Base-by-base conservation (phyloP, 2,113 vertebrate species). In the Strix aluco region DNA sequence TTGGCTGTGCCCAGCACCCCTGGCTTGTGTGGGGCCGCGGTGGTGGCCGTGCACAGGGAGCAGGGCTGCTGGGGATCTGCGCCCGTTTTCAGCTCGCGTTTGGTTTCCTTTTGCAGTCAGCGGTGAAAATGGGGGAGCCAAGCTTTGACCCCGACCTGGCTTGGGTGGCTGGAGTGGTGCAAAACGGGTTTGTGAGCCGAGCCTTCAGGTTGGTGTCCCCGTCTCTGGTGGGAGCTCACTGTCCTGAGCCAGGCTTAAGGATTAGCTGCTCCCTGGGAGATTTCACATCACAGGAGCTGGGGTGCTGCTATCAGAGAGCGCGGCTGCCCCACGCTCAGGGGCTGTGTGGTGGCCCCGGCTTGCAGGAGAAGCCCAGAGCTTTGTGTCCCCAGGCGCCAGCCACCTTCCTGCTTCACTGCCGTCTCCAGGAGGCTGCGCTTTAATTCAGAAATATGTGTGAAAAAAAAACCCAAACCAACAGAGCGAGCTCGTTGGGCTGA, bases 221-320 rank as follows among this genome's bases (percentile, higher is more conserved):
- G 1, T 38, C 23, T 10, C n/a, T 0, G 0, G 15, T 78, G 38
- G 58, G 40, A 72, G 12, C 46, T 42, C 7, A 0, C 2, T 51
- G 19, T 44, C n/a, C 65, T 34, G 18, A 62, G 47, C 78, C 23
- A 5, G 47, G 57, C 19, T 38, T 27, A 16, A n/a, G 51, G 63
- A 15, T 90, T 10, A 77, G 30, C 75, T 36, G 32, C 11, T 55
- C 58, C 46, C 1, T 1, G 2, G 52, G 46, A 13, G 65, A 13
- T 66, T 78, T 19, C 0, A 1, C 15, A 1, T 20, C 9, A 2
- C 13, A 2, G n/a, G 69, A 86, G 25, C 38, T 61, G 42, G 61
- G n/a, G 6, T n/a, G 57, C 70, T 63, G 62, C 51, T 29, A 0
- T 8, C 13, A 9, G 36, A 15, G 8, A 32, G 4, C 15, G 1